Percentiles rank a stretch among this genome's conserved stretches.
phyloP scores from a whole-genome alignment of 1,140 invertebrate genomes.

The Steinernema feltiae region DNA sequence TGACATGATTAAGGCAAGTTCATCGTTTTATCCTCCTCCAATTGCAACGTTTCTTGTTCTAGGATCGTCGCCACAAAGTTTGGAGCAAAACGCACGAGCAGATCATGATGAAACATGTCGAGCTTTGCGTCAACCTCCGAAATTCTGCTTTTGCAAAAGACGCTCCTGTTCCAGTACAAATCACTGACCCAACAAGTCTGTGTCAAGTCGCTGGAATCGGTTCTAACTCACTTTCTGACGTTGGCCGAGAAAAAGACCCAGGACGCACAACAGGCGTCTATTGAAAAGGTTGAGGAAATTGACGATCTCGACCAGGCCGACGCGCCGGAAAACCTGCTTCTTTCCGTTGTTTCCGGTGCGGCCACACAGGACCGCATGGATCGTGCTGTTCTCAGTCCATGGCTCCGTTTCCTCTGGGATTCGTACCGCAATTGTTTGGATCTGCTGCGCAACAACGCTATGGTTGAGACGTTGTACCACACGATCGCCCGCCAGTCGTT shows the following conservation, averaged over 20 bases:
- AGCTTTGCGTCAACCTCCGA: slow-evolving; percentile 92
- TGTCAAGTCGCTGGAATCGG: slow-evolving; percentile 85
- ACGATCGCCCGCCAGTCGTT: slow-evolving; percentile 70
- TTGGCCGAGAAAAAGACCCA: slow-evolving; percentile 93
- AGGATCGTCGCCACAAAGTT: slow-evolving; percentile 90
- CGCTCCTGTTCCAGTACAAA: slow-evolving; percentile 93
- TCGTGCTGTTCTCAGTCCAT: slow-evolving; percentile 88
- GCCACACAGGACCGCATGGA: slow-evolving; percentile 93
- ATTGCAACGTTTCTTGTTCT: slow-evolving; percentile 22
- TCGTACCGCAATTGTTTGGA: slow-evolving; percentile 98
- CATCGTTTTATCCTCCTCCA: background rate
- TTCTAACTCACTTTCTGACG: slow-evolving; percentile 81
- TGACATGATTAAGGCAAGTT: slow-evolving; percentile 92
- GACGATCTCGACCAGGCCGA: slow-evolving; percentile 95
- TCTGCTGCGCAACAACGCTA: slow-evolving; percentile 76
- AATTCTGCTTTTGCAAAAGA: slow-evolving; percentile 98
- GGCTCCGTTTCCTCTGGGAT: slow-evolving; percentile 99
- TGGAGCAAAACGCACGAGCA: slow-evolving; percentile 91
- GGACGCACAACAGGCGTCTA: slow-evolving; percentile 82
- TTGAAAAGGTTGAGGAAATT: slow-evolving; percentile 79
- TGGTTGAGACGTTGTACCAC: slow-evolving; percentile 62
- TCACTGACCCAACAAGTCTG: slow-evolving; percentile 94
- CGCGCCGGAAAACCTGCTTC: slow-evolving; percentile 77
- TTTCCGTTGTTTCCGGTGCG: slow-evolving; percentile 89
- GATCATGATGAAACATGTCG: slow-evolving; percentile 98